Evolutionary conservation across 2,888 invertebrate genomes (phyloP), one percentile per base, ranked within the genome.

Genomic region (Microctonus hyperodae): DNA sequence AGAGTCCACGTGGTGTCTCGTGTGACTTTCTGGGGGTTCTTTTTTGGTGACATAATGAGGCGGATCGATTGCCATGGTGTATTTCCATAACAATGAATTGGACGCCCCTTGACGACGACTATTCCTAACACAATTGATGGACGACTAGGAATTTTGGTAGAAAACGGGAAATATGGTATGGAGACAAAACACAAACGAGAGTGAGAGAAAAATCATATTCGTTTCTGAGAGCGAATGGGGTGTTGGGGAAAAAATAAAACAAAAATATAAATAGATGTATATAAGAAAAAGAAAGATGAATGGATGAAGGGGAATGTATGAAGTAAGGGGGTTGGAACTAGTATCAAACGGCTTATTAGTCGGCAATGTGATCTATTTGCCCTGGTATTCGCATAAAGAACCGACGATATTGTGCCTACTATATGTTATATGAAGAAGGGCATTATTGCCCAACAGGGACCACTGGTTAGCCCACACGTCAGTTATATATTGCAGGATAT

Each of bases 331-430:
- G 71, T 69, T 68, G 72, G 28, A n/a, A 75, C 77, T 76, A 31
- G 72, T 77, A 79, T 78, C 79, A 77, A 77, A 75, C 77, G 77
- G 78, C 83, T 84, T 83, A 83, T 84, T 84, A 83, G 83, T 80
- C 77, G 76, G 82, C 80, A 78, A 82, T 81, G 83, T 82, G 82
- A 83, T 83, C 83, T 83, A 82, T 83, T 83, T 83, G 82, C 80
- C 81, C 80, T 80, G 78, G 60, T 81, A 81, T 75, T 75, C 75
- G 76, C 75, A 81, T 80, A 81, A 81, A 80, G 81, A 80, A 79
- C 79, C 76, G 72, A 72, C 77, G 78, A 81, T 82, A 82, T 82
- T 82, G 80, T 79, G 76, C 76, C 44, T 75, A 78, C 80, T 81
- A 77, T 78, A 79, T 79, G 44, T 44, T 44, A 44, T 79, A 78